A percentile compares a stretch with the other conserved stretches of the same genome.
These are phyloP conservation scores for Rhopalosiphum nymphaeae DNA, from an alignment of 2,888 invertebrate species.

Conservation along the genomic window DNA sequence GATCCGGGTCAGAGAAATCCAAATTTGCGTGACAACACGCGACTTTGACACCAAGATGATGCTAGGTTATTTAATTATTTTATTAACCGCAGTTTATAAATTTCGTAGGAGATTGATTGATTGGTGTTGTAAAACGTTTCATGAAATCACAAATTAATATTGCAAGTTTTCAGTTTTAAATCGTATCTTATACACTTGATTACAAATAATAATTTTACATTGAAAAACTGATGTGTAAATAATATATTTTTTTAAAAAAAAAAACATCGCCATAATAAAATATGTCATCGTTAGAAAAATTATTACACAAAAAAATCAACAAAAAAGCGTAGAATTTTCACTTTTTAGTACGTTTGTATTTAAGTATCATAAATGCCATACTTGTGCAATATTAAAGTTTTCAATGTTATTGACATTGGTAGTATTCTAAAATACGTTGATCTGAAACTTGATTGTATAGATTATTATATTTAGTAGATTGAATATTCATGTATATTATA, in stretches of 20 bases:
- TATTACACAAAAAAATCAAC: neutral
- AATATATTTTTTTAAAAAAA: neutral
- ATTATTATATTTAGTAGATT: neutral
- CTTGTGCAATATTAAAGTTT: neutral
- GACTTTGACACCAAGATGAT: neutral
- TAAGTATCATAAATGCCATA: neutral
- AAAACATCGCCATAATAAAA: neutral
- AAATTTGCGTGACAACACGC: neutral
- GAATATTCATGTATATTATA: no score
- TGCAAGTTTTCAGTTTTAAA: neutral
- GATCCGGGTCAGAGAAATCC: neutral
- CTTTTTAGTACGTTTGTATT: neutral
- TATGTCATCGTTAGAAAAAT: neutral
- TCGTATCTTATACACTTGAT: neutral
- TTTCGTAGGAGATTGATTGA: neutral
- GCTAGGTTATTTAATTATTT: neutral
- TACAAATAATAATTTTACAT: neutral
- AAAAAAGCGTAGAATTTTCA: neutral
- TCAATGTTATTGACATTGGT: no score
- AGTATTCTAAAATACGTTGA: no score
- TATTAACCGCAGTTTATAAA: neutral
- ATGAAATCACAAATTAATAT: neutral
- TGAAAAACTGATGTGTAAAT: neutral
- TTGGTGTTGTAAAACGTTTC: neutral
- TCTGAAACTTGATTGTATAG: neutral